Evolutionary conservation across 2,888 invertebrate genomes (phyloP).

Genomic region (Tubulanus polymorphus): DNA sequence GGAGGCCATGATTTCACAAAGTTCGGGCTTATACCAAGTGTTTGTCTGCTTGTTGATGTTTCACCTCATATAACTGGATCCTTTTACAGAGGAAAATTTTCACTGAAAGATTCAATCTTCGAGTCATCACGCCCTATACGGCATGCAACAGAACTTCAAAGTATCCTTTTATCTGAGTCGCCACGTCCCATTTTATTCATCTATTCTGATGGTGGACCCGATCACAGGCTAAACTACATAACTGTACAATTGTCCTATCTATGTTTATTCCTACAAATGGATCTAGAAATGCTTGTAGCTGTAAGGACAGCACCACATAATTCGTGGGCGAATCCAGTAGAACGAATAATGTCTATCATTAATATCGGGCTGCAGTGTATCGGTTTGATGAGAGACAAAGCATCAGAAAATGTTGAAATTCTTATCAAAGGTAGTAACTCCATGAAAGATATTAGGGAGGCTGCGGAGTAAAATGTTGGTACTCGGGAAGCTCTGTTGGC

Average conservation of each 20-base stretch:
- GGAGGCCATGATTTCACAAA: slow-evolving; percentile 10
- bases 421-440: not conserved
- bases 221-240: slow-evolving; percentile 13
- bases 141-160: slow-evolving; percentile 16
- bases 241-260: slow-evolving; percentile 14
- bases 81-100: slow-evolving; percentile 20
- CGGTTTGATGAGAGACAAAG: slow-evolving; percentile 3
- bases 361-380: slow-evolving; percentile 17
- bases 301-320: slow-evolving; percentile 13
- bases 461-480: not conserved
- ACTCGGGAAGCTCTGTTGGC: too few species aligned
- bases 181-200: slow-evolving; percentile 7
- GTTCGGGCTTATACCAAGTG: not conserved
- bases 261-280: slow-evolving; percentile 9
- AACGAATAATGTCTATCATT: slow-evolving; percentile 13
- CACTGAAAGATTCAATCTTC: slow-evolving; percentile 21
- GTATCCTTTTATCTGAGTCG: slow-evolving; percentile 9
- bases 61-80: slow-evolving; percentile 10
- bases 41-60: slow-evolving; percentile 9
- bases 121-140: slow-evolving; percentile 13
- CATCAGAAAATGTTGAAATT: not conserved
- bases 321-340: slow-evolving; percentile 17
- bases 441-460: not conserved
- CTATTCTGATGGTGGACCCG: slow-evolving; percentile 17
- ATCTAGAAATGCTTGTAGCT: slow-evolving; percentile 13